Evolutionary conservation across 2,888 invertebrate species (phyloP).

Genomic region (Drosophila picticornis): DNA sequence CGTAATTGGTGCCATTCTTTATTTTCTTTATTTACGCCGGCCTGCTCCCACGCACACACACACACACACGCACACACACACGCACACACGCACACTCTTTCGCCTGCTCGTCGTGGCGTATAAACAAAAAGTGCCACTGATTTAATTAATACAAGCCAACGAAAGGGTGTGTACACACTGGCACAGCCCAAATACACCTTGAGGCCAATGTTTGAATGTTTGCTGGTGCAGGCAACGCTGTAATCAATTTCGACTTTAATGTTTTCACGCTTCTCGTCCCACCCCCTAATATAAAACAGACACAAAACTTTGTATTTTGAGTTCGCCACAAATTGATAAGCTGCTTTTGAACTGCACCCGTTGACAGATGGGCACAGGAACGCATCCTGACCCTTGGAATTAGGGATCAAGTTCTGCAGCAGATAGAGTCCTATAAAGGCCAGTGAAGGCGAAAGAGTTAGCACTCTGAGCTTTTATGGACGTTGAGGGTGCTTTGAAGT

Average conservation of each 20-base stretch:
- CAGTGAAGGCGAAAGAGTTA: background rate
- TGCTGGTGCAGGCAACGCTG: background rate
- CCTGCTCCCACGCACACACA: constrained; percentile 1
- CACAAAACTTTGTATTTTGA: background rate
- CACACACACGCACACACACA: constrained; percentile 1
- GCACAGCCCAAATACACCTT: constrained; percentile 2
- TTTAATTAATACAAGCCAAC: constrained; percentile 72
- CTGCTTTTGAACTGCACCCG: background rate
- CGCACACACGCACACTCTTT: constrained; percentile 6
- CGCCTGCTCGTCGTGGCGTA: constrained; percentile 10
- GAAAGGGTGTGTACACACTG: constrained; percentile 63
- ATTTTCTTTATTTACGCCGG: constrained; percentile 37
- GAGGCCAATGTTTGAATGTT: background rate
- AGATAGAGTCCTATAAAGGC: too few species aligned
- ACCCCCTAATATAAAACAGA: background rate
- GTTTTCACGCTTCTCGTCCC: background rate
- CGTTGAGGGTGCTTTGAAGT: background rate
- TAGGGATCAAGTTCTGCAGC: background rate
- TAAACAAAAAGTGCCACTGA: constrained; percentile 72
- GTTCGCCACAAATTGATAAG: background rate
- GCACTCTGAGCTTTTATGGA: background rate
- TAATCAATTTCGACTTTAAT: background rate
- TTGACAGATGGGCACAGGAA: background rate
- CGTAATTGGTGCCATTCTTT: constrained; percentile 49
- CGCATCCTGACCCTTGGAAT: background rate